These are phyloP conservation scores for Sarcophaga peregrina DNA, from an alignment of 1,140 invertebrate genomes.

Conservation along the genomic window DNA sequence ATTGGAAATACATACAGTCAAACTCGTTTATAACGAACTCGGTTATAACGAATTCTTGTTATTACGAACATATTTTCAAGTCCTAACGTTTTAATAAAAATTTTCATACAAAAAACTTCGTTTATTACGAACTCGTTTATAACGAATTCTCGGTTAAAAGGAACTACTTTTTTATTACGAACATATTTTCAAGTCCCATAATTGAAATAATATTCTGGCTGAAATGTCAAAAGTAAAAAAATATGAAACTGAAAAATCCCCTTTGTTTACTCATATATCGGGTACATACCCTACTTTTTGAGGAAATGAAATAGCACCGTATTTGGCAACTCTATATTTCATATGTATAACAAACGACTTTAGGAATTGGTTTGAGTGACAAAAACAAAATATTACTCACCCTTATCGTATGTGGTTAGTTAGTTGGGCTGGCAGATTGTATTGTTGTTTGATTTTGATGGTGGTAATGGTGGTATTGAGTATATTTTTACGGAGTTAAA, in stretches of 20 bases:
- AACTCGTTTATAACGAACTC: too few species aligned
- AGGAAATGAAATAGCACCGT: not conserved
- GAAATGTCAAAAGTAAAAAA: not conserved
- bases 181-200: not conserved
- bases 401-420: not conserved
- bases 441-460: not conserved
- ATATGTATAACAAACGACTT: not conserved
- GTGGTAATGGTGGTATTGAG: not conserved
- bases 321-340: not conserved
- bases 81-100: too few species aligned
- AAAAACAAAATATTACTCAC: conserved; percentile 18
- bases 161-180: too few species aligned
- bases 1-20: too few species aligned
- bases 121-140: too few species aligned
- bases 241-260: not conserved
- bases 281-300: not conserved
- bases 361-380: not conserved
- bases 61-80: too few species aligned
- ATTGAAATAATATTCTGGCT: not conserved
- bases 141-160: too few species aligned
- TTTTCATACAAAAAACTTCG: too few species aligned
- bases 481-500: not conserved
- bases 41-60: too few species aligned
- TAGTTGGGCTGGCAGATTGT: not conserved
- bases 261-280: not conserved